Evolutionary conservation across 2,888 invertebrate genomes (phyloP).

Genomic region (Tenthredo amoena): DNA sequence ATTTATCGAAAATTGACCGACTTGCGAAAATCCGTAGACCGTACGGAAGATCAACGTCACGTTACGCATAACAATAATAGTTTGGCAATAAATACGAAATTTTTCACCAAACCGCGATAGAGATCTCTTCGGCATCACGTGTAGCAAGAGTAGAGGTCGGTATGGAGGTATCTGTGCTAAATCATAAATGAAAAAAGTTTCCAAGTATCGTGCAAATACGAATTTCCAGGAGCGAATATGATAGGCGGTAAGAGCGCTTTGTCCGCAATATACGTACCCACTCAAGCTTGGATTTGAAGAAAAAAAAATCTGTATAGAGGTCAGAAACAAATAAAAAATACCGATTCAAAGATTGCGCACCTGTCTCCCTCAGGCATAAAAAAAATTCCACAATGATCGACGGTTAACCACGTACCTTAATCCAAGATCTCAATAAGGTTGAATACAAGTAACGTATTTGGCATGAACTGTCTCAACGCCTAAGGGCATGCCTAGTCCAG

Average conservation of each 20-base stretch:
- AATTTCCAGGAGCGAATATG: constrained; percentile 9
- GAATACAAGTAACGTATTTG: constrained; percentile 44
- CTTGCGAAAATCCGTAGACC: background rate
- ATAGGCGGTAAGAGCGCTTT: background rate
- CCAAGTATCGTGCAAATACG: constrained; percentile 35
- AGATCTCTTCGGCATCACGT: constrained; percentile 20
- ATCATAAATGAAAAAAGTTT: constrained; percentile 34
- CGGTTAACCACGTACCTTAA: constrained; percentile 39
- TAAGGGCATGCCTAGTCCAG: constrained; percentile 9
- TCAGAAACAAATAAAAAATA: constrained; percentile 16
- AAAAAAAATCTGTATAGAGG: constrained; percentile 4
- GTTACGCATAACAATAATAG: background rate
- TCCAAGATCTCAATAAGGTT: constrained; percentile 11
- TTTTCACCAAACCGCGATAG: background rate
- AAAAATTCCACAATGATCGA: constrained; percentile 42
- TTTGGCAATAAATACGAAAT: constrained; percentile 21
- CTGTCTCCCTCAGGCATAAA: constrained; percentile 32
- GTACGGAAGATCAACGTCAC: constrained; percentile 3
- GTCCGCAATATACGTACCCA: constrained; percentile 11
- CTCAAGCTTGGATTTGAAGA: constrained; percentile 11
- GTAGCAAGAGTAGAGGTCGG: constrained; percentile 7
- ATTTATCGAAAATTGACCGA: background rate
- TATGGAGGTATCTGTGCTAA: background rate
- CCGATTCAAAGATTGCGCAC: constrained; percentile 36
- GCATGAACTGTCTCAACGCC: constrained; percentile 22